Percentiles rank a stretch among this genome's conserved stretches.
Conservation (phyloP, 2,888 invertebrate genomes). For the Leptodirus hochenwartii region DNA sequence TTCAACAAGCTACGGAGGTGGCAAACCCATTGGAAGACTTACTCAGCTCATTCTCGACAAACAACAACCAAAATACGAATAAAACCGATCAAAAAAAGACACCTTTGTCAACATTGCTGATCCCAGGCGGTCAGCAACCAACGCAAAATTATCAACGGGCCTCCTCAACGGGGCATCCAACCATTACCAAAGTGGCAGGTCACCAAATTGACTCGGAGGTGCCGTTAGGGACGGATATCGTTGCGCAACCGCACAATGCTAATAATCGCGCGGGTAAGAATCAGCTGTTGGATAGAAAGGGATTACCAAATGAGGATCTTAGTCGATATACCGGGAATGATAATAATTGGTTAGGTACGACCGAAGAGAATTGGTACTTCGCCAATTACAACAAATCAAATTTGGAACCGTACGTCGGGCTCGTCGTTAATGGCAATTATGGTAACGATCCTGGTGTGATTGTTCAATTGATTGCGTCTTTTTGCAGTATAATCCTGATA, state of each 20-base stretch:
- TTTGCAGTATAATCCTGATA: too few relatives aligned
- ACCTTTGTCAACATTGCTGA: constrained; percentile 42
- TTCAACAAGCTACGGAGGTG: neutral
- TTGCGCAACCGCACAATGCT: constrained; percentile 8
- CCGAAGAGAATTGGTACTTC: constrained; percentile 57
- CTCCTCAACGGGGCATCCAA: constrained; percentile 27
- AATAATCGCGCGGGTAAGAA: constrained; percentile 9
- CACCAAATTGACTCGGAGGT: constrained; percentile 24
- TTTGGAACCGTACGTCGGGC: constrained; percentile 15
- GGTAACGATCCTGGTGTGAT: too few relatives aligned
- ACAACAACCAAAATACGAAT: constrained; percentile 8
- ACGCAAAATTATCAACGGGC: constrained; percentile 21
- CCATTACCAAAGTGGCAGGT: constrained; percentile 39
- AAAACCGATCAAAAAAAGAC: constrained; percentile 22
- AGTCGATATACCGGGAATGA: neutral
- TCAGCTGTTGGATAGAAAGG: constrained; percentile 5
- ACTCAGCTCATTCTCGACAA: neutral
- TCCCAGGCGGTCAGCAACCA: constrained; percentile 38
- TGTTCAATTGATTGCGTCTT: too few relatives aligned
- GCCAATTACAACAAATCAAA: constrained; percentile 56
- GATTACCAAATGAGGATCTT: neutral
- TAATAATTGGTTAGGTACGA: constrained; percentile 2
- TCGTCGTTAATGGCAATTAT: too few relatives aligned
- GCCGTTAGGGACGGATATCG: too few relatives aligned
- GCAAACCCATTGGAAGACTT: too few relatives aligned